These are phyloP conservation scores for Raja brachyura DNA, from an alignment of 2,113 vertebrate species.

Conservation along the genomic window DNA sequence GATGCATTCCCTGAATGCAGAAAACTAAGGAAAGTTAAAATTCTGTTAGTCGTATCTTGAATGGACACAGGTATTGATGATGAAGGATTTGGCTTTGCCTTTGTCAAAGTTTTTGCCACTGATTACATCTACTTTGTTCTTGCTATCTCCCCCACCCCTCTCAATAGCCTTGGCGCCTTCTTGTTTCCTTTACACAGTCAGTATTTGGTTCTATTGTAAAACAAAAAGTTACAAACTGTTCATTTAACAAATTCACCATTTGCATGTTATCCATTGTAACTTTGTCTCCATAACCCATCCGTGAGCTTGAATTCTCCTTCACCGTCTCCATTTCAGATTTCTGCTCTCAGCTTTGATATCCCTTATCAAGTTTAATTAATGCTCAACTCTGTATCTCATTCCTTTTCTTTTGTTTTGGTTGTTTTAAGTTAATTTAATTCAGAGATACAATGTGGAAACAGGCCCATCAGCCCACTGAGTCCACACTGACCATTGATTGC, in stretches of 20 bases:
- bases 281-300: neutral
- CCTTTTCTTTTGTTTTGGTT: too few relatives aligned
- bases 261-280: neutral
- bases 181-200: neutral
- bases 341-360: too few relatives aligned
- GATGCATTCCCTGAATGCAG: neutral
- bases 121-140: neutral
- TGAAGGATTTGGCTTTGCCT: neutral
- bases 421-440: too few relatives aligned
- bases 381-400: too few relatives aligned
- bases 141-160: neutral
- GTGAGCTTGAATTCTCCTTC: neutral
- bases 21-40: neutral
- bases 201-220: neutral
- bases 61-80: too few relatives aligned
- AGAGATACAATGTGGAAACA: too few relatives aligned
- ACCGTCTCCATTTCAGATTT: neutral
- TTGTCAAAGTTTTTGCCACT: neutral
- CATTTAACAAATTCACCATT: neutral
- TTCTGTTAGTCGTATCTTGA: too few relatives aligned
- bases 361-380: too few relatives aligned
- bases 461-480: too few relatives aligned
- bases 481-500: too few relatives aligned
- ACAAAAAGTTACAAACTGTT: neutral
- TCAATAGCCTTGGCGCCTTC: neutral